Conservation (phyloP, 2,113 vertebrate species). For the human region DNA sequence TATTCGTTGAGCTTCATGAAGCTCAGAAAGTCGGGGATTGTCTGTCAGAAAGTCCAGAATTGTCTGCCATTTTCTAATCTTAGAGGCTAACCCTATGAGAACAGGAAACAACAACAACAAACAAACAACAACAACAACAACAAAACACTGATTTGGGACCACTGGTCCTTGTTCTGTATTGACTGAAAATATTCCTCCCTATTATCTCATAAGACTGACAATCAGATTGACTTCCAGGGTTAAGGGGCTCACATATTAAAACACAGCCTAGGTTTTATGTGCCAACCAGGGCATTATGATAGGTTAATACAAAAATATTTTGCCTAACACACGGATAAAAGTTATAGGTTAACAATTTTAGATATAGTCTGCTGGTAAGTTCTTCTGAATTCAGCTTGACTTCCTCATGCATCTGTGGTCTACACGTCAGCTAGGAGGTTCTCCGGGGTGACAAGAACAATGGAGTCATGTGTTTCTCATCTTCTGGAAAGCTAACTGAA, state of each 20-base stretch:
- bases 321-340: neutral
- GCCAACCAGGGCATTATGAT: neutral
- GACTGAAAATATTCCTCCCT: neutral
- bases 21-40: neutral
- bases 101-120: neutral
- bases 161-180: neutral
- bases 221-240: neutral
- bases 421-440: neutral
- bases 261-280: neutral
- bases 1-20: neutral
- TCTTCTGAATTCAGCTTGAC: neutral
- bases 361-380: neutral
- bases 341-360: too few relatives aligned
- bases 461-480: neutral
- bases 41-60: neutral
- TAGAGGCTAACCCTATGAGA: neutral
- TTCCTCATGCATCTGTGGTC: neutral
- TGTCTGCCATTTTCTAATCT: neutral
- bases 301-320: neutral
- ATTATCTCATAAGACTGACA: neutral
- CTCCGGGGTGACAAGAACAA: neutral
- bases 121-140: neutral
- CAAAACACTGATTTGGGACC: neutral
- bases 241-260: neutral
- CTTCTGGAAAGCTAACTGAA: neutral